phyloP scores from a whole-genome alignment of 1,140 invertebrate genomes.

The Anagrus nilaparvatae region DNA sequence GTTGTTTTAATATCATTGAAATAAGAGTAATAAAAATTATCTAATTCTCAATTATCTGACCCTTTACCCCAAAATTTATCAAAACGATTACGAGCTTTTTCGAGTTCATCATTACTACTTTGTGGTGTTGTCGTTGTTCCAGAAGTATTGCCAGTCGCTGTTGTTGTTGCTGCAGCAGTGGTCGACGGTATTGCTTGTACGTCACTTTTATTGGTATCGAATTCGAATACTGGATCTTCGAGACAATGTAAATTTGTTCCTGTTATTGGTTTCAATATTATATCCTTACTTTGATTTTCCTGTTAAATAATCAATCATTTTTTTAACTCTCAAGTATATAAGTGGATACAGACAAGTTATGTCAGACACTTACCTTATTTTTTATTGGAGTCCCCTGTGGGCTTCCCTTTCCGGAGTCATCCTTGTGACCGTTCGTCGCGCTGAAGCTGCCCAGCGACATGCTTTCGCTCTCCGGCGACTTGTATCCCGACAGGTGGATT shows the following conservation, averaged over 20 bases:
- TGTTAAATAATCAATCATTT: background rate
- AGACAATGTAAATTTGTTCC: conserved; percentile 44
- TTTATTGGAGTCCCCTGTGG: conserved; percentile 24
- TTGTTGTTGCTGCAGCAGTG: conserved; percentile 2
- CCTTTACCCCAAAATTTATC: conserved; percentile 73
- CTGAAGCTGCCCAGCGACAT: conserved; percentile 38
- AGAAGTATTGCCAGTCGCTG: background rate
- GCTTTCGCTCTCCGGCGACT: conserved; percentile 42
- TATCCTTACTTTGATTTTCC: conserved; percentile 1
- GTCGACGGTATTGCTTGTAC: conserved; percentile 1
- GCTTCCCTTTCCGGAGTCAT: conserved; percentile 33
- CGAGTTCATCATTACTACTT: conserved; percentile 68
- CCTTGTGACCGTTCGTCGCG: conserved; percentile 39
- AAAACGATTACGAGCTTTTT: conserved; percentile 71
- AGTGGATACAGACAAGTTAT: no score
- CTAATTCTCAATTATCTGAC: conserved; percentile 31
- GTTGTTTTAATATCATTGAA: conserved; percentile 1
- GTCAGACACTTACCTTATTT: conserved; percentile 6
- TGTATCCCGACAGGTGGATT: conserved; percentile 39
- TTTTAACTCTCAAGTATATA: no score
- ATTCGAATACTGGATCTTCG: conserved; percentile 46
- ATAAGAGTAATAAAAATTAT: no score
- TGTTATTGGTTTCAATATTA: conserved; percentile 30
- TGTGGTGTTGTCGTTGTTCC: no score
- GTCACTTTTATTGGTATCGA: conserved; percentile 27